Base-by-base conservation (phyloP, 2,797 vertebrate genomes). In the Epinephelus coioides region DNA sequence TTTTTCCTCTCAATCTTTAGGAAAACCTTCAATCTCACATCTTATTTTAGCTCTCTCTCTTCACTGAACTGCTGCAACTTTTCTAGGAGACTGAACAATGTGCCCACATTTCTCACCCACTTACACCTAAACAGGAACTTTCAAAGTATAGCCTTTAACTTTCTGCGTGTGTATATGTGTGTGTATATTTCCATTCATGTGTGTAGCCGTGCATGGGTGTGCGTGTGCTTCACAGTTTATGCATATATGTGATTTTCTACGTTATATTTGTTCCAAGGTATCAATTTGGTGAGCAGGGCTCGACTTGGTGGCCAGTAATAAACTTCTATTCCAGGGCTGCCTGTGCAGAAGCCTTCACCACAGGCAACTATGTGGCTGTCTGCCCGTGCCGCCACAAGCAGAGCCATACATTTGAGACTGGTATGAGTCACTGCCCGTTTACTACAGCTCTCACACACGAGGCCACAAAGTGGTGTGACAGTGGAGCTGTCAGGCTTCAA, bases 241-340 rank as follows among this genome's bases (percentile, higher is more conserved):
- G 86, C 82, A 0, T 83, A 61, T 86, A 92, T 95, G 91, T 93
- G 86, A 94, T 95, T 95, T 95, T 89, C 88, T 63, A 85, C 18
- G 88, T 94, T 94, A 94, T 92, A 91, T 94, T 95, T 92, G 92
- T 82, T 92, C 76, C 90, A 93, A 88, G 84, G 91, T 82, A 93
- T 92, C 93, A 92, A 93, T 94, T 94, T 94, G 79, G 82, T 83
- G 79, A 90, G 88, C 84, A 82, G 84, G 82, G 87, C 88, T 93
- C 67, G 78, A 90, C 92, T 92, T 87, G 88, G 85, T 91, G 89
- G 92, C 92, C 89, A 93, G 92, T 93, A 93, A 94, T 95, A 94
- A 94, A 92, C 88, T 71, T 92, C 92, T 94, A 94, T 94, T 94
- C 89, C 89, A 88, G 92, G 83, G 81, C 88, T 87, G 80, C 87